These are phyloP conservation scores for Tinea trinotella DNA, from an alignment of 2,888 invertebrate genomes.

Conservation along the genomic window DNA sequence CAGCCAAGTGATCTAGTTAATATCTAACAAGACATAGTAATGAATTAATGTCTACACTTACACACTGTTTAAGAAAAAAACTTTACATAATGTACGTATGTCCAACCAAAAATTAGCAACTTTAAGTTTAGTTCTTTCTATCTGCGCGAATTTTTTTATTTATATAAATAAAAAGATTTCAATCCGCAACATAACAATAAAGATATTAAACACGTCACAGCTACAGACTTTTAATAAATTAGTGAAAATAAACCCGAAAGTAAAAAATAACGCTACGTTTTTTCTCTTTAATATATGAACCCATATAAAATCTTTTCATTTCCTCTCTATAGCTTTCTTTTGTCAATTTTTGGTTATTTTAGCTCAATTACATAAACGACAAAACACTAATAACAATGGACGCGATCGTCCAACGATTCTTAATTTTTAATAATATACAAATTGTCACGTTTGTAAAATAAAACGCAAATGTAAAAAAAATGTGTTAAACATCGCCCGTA, in stretches of 20 bases:
- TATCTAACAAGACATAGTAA: conserved; percentile 63
- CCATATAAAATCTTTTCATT: too few relatives aligned
- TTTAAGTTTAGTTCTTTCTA: not conserved
- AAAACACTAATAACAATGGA: conserved; percentile 46
- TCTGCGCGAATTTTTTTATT: too few relatives aligned
- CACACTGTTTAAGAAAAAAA: conserved; percentile 61
- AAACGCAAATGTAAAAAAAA: not conserved
- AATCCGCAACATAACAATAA: too few relatives aligned
- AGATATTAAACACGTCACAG: too few relatives aligned
- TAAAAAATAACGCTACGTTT: too few relatives aligned
- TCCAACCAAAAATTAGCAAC: conserved; percentile 46
- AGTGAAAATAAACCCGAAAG: too few relatives aligned
- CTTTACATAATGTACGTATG: conserved; percentile 60
- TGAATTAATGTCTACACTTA: conserved; percentile 53
- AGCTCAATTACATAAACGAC: conserved; percentile 40
- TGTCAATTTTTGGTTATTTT: conserved; percentile 45
- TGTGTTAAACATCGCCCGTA: not conserved
- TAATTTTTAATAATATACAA: not conserved
- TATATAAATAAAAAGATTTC: too few relatives aligned
- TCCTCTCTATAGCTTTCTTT: conserved; percentile 25
- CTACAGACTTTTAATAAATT: too few relatives aligned
- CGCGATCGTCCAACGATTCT: conserved; percentile 69
- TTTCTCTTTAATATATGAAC: too few relatives aligned
- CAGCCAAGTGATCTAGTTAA: conserved; percentile 55
- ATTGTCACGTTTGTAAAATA: not conserved